Base-by-base conservation (phyloP, 2,888 invertebrate genomes). In the Hypselothyrea guttata region DNA sequence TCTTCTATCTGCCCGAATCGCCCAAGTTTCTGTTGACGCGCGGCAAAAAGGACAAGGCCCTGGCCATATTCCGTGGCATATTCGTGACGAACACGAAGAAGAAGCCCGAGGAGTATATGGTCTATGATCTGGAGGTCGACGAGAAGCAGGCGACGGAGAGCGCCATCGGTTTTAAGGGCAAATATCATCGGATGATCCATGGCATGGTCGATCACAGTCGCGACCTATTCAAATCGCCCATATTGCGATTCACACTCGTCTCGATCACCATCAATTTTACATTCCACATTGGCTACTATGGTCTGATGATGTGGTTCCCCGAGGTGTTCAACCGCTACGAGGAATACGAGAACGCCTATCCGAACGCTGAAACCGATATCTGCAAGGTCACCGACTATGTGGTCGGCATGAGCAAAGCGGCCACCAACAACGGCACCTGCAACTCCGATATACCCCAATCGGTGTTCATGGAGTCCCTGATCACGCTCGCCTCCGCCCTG, bases 281-380 rank as follows among this genome's bases (percentile, higher is more conserved):
- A 74, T 96, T 97, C 91, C 96, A 97, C 90, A 97, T 97, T 90
- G 97, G 96, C 93, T 98, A 97, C 90, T 98, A 98, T 89, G 97
- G 97, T 35, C 91, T 98, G 51, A 97, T 97, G 96, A 96, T 98
- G 96, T 98, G 98, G 98, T 97, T 97, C 91, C 97, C 97, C 0
- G 97, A 97, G 90, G 92, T 98, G 87, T 98, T 97, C 91, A 96
- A 95, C 89, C 94, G 97, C 42, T 96, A 96, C 89, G 95, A 96
- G 90, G 95, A 95, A 88, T 96, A 93, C 91, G 92, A 93, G 46
- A 91, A 92, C 48, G 91, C 91, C 28, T 93, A 94, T 90, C 93
- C 94, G 46, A 93, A 92, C 75, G 91, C 92, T 44, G 66, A 55
- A 46, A 94, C 94, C 0, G 93, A 93, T 72, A 94, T 95, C 53